Evolutionary conservation across 2,113 vertebrate species (phyloP).

Genomic region (Pelmatolapia mariae): DNA sequence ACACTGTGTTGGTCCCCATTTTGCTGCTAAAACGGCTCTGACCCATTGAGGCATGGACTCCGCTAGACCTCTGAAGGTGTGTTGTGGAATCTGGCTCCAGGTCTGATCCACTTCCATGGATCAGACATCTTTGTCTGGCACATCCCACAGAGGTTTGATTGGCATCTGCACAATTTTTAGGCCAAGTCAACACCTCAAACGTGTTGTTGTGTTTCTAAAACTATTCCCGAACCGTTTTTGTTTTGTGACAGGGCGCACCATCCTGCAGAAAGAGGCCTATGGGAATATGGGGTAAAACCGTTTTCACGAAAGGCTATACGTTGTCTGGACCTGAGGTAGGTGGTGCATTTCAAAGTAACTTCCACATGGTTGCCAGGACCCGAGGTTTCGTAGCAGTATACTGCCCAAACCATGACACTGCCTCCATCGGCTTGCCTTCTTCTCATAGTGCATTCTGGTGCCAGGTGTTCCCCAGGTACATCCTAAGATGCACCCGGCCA

Average conservation of each 20-base stretch:
- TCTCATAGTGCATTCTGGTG: not conserved
- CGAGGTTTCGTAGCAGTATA: not conserved
- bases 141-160: not conserved
- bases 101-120: not conserved
- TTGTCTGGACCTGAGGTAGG: not conserved
- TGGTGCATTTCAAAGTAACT: not conserved
- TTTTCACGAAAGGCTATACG: not conserved
- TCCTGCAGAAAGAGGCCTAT: not conserved
- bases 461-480: not conserved
- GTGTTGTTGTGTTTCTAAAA: not conserved
- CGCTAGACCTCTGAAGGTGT: not conserved
- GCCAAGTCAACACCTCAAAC: not conserved
- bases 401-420: not conserved
- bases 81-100: not conserved
- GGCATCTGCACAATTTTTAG: not conserved
- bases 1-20: not conserved
- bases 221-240: not conserved
- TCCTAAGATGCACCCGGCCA: not conserved
- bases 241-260: not conserved
- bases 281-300: fast-evolving
- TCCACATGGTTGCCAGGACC: not conserved
- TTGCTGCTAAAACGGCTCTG: not conserved
- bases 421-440: not conserved
- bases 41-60: not conserved
- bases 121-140: not conserved